These are phyloP conservation scores for Ptychobarbus kaznakovi DNA, from an alignment of 2,797 vertebrate species.

Conservation along the genomic window DNA sequence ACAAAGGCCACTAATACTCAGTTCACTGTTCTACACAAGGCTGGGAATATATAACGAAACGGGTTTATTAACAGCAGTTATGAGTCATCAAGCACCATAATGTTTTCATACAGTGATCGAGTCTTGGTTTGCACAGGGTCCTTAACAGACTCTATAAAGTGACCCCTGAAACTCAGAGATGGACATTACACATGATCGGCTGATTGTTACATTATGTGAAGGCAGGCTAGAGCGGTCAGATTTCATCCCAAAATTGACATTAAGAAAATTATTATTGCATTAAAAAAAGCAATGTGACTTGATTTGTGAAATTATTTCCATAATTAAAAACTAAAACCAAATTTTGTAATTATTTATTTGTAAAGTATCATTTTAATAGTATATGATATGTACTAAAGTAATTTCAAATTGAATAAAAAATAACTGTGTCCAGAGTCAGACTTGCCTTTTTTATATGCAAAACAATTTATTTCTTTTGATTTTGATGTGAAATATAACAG, in stretches of 20 bases:
- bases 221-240: background rate
- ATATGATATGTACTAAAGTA: background rate
- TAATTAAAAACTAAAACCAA: background rate
- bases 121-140: background rate
- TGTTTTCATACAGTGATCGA: background rate
- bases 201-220: background rate
- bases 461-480: background rate
- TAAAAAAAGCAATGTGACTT: background rate
- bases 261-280: background rate
- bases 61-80: background rate
- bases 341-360: no score
- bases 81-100: background rate
- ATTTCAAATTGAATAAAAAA: background rate
- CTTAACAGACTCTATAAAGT: background rate
- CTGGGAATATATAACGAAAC: background rate
- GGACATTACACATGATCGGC: background rate
- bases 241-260: background rate
- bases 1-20: constrained; percentile 37
- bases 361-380: background rate
- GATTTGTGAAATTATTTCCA: background rate
- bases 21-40: background rate
- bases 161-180: constrained; percentile 15
- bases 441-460: background rate
- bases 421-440: background rate
- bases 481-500: background rate